phyloP scores from a whole-genome alignment of 2,797 vertebrate species.

The Pangasius sanitwongsei region DNA sequence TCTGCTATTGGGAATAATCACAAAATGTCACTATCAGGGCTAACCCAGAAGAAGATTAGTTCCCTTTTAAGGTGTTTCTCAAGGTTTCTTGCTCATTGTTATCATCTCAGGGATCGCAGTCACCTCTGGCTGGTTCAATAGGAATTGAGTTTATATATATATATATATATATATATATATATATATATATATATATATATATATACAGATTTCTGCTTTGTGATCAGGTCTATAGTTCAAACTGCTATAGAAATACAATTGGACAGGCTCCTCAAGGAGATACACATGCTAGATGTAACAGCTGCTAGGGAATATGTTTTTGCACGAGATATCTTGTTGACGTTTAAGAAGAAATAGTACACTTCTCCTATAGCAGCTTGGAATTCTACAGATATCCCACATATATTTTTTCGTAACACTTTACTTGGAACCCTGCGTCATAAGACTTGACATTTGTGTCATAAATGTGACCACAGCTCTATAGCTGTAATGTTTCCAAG shows the following conservation, averaged over 20 bases:
- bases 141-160: not conserved
- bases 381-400: not conserved
- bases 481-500: not conserved
- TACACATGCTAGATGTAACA: not conserved
- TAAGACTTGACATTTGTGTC: not conserved
- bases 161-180: too few species aligned
- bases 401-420: not conserved
- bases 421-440: not conserved
- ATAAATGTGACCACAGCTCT: not conserved
- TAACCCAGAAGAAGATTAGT: not conserved
- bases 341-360: not conserved
- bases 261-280: not conserved
- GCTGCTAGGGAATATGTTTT: not conserved
- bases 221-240: not conserved
- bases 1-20: not conserved
- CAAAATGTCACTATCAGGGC: not conserved
- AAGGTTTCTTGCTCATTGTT: not conserved
- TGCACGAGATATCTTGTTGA: not conserved
- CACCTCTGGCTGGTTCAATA: not conserved
- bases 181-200: too few species aligned
- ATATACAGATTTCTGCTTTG: not conserved
- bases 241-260: not conserved
- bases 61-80: not conserved
- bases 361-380: not conserved
- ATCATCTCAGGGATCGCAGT: not conserved